phyloP scores from a whole-genome alignment of 2,888 invertebrate species.

The Patella ulyssiponensis region DNA sequence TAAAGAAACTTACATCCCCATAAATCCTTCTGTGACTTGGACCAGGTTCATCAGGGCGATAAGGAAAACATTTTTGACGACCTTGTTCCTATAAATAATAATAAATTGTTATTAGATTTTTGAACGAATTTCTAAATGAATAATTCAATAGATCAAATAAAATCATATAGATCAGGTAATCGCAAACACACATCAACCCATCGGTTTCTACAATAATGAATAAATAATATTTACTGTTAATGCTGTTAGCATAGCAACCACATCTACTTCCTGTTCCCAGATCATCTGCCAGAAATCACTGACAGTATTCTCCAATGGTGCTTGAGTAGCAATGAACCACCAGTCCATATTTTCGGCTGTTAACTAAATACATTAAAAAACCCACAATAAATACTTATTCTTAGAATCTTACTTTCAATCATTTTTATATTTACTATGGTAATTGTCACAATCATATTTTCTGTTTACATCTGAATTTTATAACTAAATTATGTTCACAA shows the following conservation, averaged over 20 bases:
- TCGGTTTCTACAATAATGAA: background rate
- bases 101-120: background rate
- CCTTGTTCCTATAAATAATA: conserved; percentile 67
- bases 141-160: background rate
- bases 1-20: conserved; percentile 73
- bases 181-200: background rate
- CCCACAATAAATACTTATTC: no score
- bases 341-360: conserved; percentile 84
- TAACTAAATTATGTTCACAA: no score
- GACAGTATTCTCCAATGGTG: conserved; percentile 78
- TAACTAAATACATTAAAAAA: conserved; percentile 75
- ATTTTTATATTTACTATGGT: background rate
- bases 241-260: conserved; percentile 85
- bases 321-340: conserved; percentile 88
- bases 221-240: conserved; percentile 59
- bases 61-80: conserved; percentile 72
- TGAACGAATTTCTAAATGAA: background rate
- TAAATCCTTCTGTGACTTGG: conserved; percentile 66
- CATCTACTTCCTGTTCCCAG: conserved; percentile 89
- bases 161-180: conserved; percentile 23
- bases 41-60: conserved; percentile 74
- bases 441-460: no score
- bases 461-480: no score
- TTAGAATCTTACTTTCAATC: background rate
- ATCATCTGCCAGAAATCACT: conserved; percentile 89